Base-by-base conservation (phyloP, 2,888 invertebrate species). In the Drosophila anomelani region DNA sequence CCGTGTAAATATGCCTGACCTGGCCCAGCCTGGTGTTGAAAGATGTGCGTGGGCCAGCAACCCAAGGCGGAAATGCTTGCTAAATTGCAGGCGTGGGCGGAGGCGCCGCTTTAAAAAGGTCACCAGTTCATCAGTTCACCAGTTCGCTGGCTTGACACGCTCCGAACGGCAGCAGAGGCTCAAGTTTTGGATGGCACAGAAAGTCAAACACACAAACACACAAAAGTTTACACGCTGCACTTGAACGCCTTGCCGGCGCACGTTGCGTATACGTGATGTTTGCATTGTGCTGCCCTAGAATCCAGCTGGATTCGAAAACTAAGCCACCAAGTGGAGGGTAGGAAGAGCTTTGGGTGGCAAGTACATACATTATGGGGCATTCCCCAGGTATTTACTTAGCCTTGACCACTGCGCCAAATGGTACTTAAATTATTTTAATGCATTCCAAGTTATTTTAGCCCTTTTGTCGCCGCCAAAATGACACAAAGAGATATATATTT, bases 261-360 rank as follows among this genome's bases (percentile, higher is more conserved):
- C 75, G 49, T 57, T 58, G 74, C 83, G 85, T 80, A 82, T 88
- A 77, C 83, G 71, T 55, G 66, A 80, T 66, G 57, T 68, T 46
- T 66, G 58, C 59, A 38, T 44, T 49, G 46, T 43, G 15, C 55
- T 69, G 73, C 49, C 54, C 29, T 17, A 32, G 75, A 34, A 51
- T 39, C 54, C 60, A 3, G 15, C 12, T 9, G 55, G 38, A 73
- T 44, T 51, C n/a, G 26, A 29, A 39, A 20, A 20, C 15, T 26
- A 47, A 67, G 68, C 26, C 69, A 26, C 39, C 39, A 39, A 56
- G 44, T 36, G 47, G 44, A 4, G 3, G 7, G 62, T 32, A 9
- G 34, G n/a, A n/a, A n/a, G n/a, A 12, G 26, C 53, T 26, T 29
- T 44, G 46, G 55, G 20, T n/a, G 32, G 7, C 34, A 43, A 23